Percentiles rank a stretch among this genome's conserved stretches.
Conservation (phyloP, 2,113 vertebrate genomes). For the Phylloscopus whistleri region DNA sequence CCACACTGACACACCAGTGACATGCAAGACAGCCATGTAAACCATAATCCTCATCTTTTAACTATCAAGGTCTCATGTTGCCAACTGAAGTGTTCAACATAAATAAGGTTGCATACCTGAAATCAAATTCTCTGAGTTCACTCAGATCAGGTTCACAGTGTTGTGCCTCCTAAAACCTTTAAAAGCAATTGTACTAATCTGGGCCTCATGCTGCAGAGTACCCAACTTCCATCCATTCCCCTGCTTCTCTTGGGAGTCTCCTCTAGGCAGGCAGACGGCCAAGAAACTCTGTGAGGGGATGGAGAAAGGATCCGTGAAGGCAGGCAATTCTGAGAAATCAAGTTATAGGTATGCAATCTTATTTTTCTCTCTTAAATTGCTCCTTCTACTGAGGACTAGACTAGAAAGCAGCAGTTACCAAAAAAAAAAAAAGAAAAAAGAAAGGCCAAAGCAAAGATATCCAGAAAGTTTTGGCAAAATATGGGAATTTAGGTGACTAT, state of each 20-base stretch:
- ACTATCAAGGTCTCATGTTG: constrained; percentile 50
- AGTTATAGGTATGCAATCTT: constrained; percentile 65
- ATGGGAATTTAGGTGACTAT: neutral
- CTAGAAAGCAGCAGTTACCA: neutral
- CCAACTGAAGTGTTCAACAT: constrained; percentile 44
- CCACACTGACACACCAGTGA: constrained; percentile 47
- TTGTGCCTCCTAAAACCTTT: constrained; percentile 54
- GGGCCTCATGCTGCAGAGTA: constrained; percentile 49
- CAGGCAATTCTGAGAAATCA: constrained; percentile 58
- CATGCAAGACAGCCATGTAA: constrained; percentile 63
- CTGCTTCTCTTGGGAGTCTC: constrained; percentile 65
- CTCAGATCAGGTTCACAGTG: constrained; percentile 51
- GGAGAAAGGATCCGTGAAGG: constrained; percentile 56
- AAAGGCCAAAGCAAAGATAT: constrained; percentile 20
- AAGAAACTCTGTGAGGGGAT: constrained; percentile 64
- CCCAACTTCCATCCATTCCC: constrained; percentile 63
- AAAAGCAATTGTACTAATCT: constrained; percentile 62
- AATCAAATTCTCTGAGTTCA: constrained; percentile 63
- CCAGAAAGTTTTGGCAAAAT: constrained; percentile 11
- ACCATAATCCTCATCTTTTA: constrained; percentile 67
- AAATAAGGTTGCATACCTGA: constrained; percentile 60
- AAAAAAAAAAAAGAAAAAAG: neutral
- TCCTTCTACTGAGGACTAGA: neutral
- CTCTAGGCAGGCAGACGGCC: constrained; percentile 64
- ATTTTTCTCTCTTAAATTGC: constrained; percentile 39